phyloP scores from a whole-genome alignment of 2,888 invertebrate species.

The Maniola hyperantus region DNA sequence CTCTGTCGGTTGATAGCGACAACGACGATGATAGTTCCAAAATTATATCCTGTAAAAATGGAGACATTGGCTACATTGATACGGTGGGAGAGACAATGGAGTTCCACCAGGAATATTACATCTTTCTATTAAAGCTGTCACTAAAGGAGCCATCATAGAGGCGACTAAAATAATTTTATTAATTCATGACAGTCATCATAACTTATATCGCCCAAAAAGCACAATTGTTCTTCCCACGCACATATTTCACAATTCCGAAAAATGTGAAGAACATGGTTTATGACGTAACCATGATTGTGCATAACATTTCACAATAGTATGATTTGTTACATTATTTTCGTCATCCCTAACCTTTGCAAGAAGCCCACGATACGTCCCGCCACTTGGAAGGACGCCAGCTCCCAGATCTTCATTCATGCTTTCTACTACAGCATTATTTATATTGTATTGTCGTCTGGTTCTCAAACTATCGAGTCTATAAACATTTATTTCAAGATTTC shows the following conservation, averaged over 20 bases:
- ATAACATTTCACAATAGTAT: slow-evolving; percentile 48
- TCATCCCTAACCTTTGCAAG: slow-evolving; percentile 70
- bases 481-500: slow-evolving; percentile 2
- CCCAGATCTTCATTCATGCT: slow-evolving; percentile 53
- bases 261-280: slow-evolving; percentile 7
- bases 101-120: too few relatives aligned
- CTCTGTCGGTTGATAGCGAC: too few relatives aligned
- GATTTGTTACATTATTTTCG: slow-evolving; percentile 61
- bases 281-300: slow-evolving; percentile 11
- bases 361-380: slow-evolving; percentile 51
- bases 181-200: neutral
- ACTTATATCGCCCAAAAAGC: neutral
- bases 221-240: slow-evolving; percentile 7
- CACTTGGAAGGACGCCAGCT: slow-evolving; percentile 61
- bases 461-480: slow-evolving; percentile 22
- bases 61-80: too few relatives aligned
- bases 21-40: too few relatives aligned
- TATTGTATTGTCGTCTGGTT: slow-evolving; percentile 37
- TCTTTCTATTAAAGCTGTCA: too few relatives aligned
- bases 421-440: slow-evolving; percentile 42
- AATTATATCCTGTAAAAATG: too few relatives aligned
- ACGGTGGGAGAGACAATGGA: too few relatives aligned
- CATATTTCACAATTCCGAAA: slow-evolving; percentile 7
- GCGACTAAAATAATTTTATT: neutral
- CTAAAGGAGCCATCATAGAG: too few relatives aligned